Evolutionary conservation across 2,113 vertebrate genomes (phyloP), one percentile per base, ranked within the genome.

Genomic region (Cryptotis parvus): DNA sequence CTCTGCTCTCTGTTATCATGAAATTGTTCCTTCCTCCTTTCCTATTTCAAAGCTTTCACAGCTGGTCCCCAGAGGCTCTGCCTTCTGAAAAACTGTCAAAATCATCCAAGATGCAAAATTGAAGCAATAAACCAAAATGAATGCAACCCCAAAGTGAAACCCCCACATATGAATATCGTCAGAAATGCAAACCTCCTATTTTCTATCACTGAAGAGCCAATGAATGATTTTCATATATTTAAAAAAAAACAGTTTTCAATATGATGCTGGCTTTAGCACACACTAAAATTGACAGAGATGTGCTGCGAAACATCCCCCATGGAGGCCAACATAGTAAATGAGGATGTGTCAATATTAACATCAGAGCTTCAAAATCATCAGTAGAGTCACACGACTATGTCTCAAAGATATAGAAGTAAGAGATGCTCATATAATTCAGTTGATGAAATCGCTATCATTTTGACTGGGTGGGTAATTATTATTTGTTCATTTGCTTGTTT

Each of bases 41-140:
- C 41, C 37, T 74, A 87, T 72, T 76, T 84, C 43, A 65, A 52
- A 87, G 66, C 55, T 52, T 78, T 92, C 31, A 77, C 4, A 39
- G 49, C 27, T 33, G 4, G 63, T 89, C 84, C 77, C 94, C 26
- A 65, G 76, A 89, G 89, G 70, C 73, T 84, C 55, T 58, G 18
- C 22, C 20, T 58, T 58, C 55, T 58, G 55, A 58, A 81, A 78
- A 77, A 70, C 77, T 91, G 69, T 91, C 87, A 78, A 72, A 81
- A 63, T 70, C 81, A 69, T 66, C 73, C 58, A 74, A 89, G 69
- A 93, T 72, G 33, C 22, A 82, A 92, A 95, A 83, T 20, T 39
- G 74, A 94, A 94, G 43, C 49, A 79, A 89, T 82, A 91, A 87
- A 72, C 61, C 80, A 93, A 91, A 91, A 74, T 22, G 22, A 78